These are phyloP conservation scores for Melipona beecheii DNA, from an alignment of 2,888 invertebrate genomes.

Conservation along the genomic window DNA sequence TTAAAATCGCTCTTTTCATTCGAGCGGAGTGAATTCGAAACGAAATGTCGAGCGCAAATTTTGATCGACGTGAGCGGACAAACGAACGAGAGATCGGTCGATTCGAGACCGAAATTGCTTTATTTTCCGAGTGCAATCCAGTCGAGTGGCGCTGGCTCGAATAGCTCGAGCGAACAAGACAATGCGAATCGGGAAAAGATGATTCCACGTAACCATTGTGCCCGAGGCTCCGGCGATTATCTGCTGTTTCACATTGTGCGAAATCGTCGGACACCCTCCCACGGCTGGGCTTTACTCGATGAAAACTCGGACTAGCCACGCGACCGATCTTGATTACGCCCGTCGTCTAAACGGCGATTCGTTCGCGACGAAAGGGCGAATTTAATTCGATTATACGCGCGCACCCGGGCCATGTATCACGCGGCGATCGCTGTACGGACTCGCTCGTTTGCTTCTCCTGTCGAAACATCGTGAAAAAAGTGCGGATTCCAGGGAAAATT, in stretches of 20 bases:
- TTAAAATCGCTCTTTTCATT: constrained; percentile 10
- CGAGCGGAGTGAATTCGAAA: not conserved
- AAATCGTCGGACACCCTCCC: constrained; percentile 74
- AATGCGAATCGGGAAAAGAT: constrained; percentile 59
- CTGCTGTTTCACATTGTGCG: constrained; percentile 76
- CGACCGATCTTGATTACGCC: constrained; percentile 57
- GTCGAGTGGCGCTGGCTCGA: constrained; percentile 22
- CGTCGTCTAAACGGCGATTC: constrained; percentile 57
- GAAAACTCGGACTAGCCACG: constrained; percentile 76
- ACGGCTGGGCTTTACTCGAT: constrained; percentile 72
- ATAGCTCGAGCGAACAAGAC: constrained; percentile 47
- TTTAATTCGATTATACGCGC: constrained; percentile 51
- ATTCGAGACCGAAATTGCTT: constrained; percentile 48
- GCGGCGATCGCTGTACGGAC: not conserved
- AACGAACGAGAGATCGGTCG: constrained; percentile 4
- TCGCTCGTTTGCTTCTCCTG: constrained; percentile 6
- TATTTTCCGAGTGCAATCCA: constrained; percentile 56
- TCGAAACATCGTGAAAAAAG: not conserved
- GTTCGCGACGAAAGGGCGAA: constrained; percentile 48
- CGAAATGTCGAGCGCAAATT: constrained; percentile 21
- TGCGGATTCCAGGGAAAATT: constrained; percentile 1
- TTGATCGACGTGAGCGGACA: constrained; percentile 17
- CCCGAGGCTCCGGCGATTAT: constrained; percentile 54
- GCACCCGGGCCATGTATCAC: not conserved
- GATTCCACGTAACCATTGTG: constrained; percentile 63